phyloP scores from a whole-genome alignment of 2,113 vertebrate genomes.

The Siphamia tubifer region DNA sequence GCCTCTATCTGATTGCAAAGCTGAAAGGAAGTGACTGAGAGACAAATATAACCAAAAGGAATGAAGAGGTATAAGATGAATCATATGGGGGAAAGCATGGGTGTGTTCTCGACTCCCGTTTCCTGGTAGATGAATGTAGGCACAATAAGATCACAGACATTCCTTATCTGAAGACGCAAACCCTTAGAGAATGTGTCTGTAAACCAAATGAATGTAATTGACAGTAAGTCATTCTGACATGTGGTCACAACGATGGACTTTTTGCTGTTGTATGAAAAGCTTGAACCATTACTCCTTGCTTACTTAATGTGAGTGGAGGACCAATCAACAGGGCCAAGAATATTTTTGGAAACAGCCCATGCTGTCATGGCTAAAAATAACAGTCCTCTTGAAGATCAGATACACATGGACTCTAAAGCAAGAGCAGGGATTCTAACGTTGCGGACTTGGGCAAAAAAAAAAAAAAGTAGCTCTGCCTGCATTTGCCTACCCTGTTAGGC shows the following conservation, averaged over 20 bases:
- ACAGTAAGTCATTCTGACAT: too few species aligned
- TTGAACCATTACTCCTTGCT: background rate
- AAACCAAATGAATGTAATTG: too few species aligned
- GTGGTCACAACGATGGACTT: too few species aligned
- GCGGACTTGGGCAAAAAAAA: background rate
- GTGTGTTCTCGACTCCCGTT: conserved; percentile 46
- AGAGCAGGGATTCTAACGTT: background rate
- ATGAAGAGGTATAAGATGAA: conserved; percentile 8
- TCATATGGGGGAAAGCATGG: conserved; percentile 21
- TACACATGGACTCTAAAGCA: background rate
- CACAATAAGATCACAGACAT: background rate
- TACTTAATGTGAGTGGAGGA: background rate
- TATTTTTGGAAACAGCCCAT: background rate
- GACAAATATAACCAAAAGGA: conserved; percentile 22
- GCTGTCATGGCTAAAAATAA: conserved; percentile 49
- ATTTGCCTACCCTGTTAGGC: background rate
- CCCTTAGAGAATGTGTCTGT: conserved; percentile 1
- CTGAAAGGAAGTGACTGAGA: conserved; percentile 50
- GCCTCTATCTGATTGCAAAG: conserved; percentile 47
- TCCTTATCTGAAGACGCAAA: conserved; percentile 12
- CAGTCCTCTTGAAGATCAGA: conserved; percentile 21
- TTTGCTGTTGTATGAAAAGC: too few species aligned
- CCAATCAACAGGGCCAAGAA: background rate
- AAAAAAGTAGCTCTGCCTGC: background rate
- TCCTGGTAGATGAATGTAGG: conserved; percentile 58